phyloP scores from a whole-genome alignment of 1,140 invertebrate species.

The Popillia japonica region DNA sequence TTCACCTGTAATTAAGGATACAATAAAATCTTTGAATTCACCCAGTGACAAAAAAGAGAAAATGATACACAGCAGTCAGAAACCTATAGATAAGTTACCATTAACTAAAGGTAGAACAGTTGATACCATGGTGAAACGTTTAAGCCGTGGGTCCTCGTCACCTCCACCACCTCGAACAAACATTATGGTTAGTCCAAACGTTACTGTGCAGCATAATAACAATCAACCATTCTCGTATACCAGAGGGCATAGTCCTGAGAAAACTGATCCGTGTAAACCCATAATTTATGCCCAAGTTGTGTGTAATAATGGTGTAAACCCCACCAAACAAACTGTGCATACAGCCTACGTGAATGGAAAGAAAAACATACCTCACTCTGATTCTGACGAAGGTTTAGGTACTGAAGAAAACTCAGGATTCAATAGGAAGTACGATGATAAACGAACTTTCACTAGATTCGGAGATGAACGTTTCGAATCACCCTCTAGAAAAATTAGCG shows the following conservation, averaged over 20 bases:
- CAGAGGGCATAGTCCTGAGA: constrained; percentile 59
- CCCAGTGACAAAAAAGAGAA: constrained; percentile 59
- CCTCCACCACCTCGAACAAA: constrained; percentile 68
- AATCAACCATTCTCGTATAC: constrained; percentile 81
- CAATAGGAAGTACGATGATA: constrained; percentile 43
- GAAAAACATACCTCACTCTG: constrained; percentile 65
- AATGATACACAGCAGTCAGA: constrained; percentile 74
- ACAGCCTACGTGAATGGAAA: constrained; percentile 61
- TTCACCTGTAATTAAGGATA: constrained; percentile 45
- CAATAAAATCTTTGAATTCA: constrained; percentile 62
- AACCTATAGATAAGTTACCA: constrained; percentile 69
- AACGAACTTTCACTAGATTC: constrained; percentile 51
- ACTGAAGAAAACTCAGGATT: constrained; percentile 65
- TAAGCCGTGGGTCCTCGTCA: constrained; percentile 71
- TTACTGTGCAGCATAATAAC: constrained; percentile 71
- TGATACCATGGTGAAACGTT: constrained; percentile 69
- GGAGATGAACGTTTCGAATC: constrained; percentile 48
- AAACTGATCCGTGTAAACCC: constrained; percentile 59
- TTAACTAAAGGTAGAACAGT: constrained; percentile 72
- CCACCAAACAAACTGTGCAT: constrained; percentile 65
- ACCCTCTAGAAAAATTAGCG: constrained; percentile 30
- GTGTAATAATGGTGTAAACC: constrained; percentile 52
- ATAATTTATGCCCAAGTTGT: constrained; percentile 82
- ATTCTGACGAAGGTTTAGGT: constrained; percentile 79
- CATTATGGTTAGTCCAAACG: constrained; percentile 67